phyloP scores from a whole-genome alignment of 2,888 invertebrate species.

The Cephalotes varians region DNA sequence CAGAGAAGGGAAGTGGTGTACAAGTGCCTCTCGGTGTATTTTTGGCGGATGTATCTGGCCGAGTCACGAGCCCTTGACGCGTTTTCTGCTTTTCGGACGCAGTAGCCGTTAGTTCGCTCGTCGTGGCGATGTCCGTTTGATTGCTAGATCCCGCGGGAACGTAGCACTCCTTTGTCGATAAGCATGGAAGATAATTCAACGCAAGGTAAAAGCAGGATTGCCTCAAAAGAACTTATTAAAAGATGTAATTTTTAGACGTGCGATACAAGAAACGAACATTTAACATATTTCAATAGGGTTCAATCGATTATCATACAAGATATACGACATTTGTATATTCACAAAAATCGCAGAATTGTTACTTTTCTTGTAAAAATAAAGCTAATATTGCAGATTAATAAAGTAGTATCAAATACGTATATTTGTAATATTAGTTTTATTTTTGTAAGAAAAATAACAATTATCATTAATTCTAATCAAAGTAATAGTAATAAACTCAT shows the following conservation, averaged over 20 bases:
- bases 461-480: neutral
- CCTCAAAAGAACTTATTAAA: neutral
- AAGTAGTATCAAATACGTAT: no score
- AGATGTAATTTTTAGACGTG: neutral
- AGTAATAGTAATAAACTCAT: neutral
- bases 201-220: slow-evolving; percentile 41
- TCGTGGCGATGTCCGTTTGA: slow-evolving; percentile 25
- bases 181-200: slow-evolving; percentile 37
- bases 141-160: slow-evolving; percentile 14
- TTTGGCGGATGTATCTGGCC: slow-evolving; percentile 69
- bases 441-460: no score
- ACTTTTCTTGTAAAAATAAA: neutral
- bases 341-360: neutral
- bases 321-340: neutral
- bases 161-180: neutral
- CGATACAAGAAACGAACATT: neutral
- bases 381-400: no score
- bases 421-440: no score
- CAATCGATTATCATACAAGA: no score
- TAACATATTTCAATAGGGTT: neutral
- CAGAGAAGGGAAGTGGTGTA: slow-evolving; percentile 37
- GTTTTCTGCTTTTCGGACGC: slow-evolving; percentile 49
- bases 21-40: slow-evolving; percentile 69
- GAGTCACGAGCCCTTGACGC: slow-evolving; percentile 49
- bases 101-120: slow-evolving; percentile 48